Conservation (phyloP, 2,797 vertebrate genomes). For the Bovichtus variegatus region DNA sequence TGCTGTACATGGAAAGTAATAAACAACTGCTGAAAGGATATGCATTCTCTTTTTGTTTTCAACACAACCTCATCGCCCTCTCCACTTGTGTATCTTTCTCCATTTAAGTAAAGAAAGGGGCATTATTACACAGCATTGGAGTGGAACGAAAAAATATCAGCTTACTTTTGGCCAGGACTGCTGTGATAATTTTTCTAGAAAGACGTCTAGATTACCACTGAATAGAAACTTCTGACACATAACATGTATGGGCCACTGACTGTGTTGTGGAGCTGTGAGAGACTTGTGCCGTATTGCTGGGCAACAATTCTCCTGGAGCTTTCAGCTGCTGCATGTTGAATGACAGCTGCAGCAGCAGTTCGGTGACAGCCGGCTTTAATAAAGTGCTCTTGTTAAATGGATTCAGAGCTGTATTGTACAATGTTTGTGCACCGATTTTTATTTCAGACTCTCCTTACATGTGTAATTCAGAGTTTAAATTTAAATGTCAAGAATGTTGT, state of each 20-base stretch:
- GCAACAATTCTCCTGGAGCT: constrained; percentile 11
- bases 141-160: neutral
- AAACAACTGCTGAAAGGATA: constrained; percentile 74
- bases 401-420: neutral
- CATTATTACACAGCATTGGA: neutral
- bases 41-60: constrained; percentile 59
- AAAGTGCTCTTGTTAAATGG: neutral
- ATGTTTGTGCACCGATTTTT: neutral
- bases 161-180: neutral
- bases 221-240: neutral
- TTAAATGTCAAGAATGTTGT: neutral
- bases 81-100: neutral
- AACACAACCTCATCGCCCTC: neutral
- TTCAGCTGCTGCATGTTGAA: constrained; percentile 37
- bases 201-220: neutral
- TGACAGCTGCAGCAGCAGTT: constrained; percentile 53
- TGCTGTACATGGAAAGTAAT: constrained; percentile 76
- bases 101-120: neutral
- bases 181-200: neutral
- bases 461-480: neutral
- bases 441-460: neutral
- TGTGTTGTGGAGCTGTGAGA: constrained; percentile 11
- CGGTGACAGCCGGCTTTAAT: neutral
- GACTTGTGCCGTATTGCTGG: neutral
- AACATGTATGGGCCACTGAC: neutral